Base-by-base conservation (phyloP, 2,888 invertebrate species). In the Lepidonotus clava region DNA sequence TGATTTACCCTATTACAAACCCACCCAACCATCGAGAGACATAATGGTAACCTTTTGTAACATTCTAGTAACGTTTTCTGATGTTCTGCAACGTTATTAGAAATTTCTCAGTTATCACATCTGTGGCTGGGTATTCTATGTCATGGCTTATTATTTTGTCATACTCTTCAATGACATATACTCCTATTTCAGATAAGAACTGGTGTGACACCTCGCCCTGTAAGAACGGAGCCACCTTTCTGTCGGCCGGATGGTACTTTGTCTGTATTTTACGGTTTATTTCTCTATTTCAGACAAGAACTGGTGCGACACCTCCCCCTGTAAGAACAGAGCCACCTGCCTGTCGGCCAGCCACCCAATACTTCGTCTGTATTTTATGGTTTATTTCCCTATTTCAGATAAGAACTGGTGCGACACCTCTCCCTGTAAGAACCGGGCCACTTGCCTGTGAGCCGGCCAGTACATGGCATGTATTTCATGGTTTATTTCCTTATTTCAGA, bases 381-480 rank as follows among this genome's bases (percentile, higher is more conserved):
- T n/a, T n/a, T n/a, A n/a, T n/a, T n/a, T n/a, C n/a, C n/a, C n/a
- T n/a, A n/a, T n/a, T n/a, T n/a, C n/a, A n/a, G n/a, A n/a, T n/a
- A n/a, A n/a, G n/a, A n/a, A n/a, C n/a, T n/a, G n/a, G n/a, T n/a
- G n/a, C n/a, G n/a, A n/a, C n/a, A n/a, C n/a, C n/a, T n/a, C n/a
- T n/a, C n/a, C 66, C 0, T 92, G 92, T 87, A 41, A 77, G 2
- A 85, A 86, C n/a, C 91, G 91, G 8, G 91, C 85, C 67, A 88
- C 88, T 87, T 91, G 92, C 90, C 6, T 91, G 91, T 90, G 89
- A 91, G 21, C 32, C 46, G 11, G 38, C 18, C 51, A n/a, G n/a
- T n/a, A n/a, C n/a, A n/a, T n/a, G n/a, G n/a, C n/a, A n/a, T n/a
- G n/a, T n/a, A n/a, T n/a, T n/a, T n/a, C n/a, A 51, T 51, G n/a